phyloP scores from a whole-genome alignment of 37 sponge, comb jelly and placozoan species.

The Ianthella basta region DNA sequence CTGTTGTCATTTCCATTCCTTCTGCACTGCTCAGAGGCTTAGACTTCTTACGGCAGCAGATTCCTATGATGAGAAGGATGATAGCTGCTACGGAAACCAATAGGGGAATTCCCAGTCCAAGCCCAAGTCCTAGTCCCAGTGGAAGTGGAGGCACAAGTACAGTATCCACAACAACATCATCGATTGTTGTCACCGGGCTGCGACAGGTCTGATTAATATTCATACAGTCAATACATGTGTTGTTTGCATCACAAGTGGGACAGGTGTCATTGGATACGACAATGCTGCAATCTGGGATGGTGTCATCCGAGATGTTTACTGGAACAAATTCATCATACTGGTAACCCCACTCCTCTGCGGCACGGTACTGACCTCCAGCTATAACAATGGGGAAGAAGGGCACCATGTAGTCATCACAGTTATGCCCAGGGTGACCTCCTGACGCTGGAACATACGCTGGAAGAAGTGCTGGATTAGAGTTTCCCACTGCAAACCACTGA shows the following conservation, averaged over 20 bases:
- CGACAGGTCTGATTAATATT: not conserved
- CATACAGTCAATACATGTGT: not conserved
- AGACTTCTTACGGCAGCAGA: no score
- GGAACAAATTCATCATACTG: not conserved
- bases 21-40: no score
- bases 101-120: no score
- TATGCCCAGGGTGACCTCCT: conserved; percentile 24
- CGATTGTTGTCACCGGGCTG: not conserved
- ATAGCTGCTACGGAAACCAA: no score
- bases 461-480: not conserved
- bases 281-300: not conserved
- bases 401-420: not conserved
- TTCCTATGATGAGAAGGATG: no score
- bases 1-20: no score
- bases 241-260: not conserved
- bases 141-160: no score
- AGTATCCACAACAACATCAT: no score
- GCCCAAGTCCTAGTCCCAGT: no score
- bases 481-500: no score
- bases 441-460: not conserved
- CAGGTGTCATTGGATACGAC: not conserved
- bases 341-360: not conserved
- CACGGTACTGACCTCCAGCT: not conserved
- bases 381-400: conserved; percentile 14
- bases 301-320: not conserved